Conservation (phyloP, 2,888 invertebrate genomes). For the Euphydryas editha region DNA sequence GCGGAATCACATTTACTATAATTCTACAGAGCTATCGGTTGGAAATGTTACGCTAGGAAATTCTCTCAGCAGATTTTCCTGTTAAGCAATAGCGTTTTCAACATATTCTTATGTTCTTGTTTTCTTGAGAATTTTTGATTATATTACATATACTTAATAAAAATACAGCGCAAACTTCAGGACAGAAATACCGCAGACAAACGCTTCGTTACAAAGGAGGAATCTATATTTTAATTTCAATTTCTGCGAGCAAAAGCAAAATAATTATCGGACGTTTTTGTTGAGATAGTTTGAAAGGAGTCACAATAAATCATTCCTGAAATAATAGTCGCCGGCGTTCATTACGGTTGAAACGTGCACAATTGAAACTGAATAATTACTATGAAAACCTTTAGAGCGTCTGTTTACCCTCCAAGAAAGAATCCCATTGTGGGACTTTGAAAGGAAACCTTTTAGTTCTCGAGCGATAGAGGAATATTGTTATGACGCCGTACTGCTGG, state of each 20-base stretch:
- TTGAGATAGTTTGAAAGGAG: slow-evolving; percentile 7
- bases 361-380: slow-evolving; percentile 24
- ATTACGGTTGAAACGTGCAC: slow-evolving; percentile 18
- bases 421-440: slow-evolving; percentile 27
- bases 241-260: slow-evolving; percentile 1
- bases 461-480: slow-evolving; percentile 27
- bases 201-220: too few relatives aligned
- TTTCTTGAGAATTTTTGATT: too few relatives aligned
- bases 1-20: too few relatives aligned
- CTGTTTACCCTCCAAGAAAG: slow-evolving; percentile 31
- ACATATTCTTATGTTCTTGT: too few relatives aligned
- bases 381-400: slow-evolving; percentile 19
- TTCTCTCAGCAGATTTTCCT: too few relatives aligned
- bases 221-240: background rate
- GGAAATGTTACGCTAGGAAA: too few relatives aligned
- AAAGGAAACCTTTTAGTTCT: slow-evolving; percentile 31
- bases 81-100: too few relatives aligned
- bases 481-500: slow-evolving; percentile 18
- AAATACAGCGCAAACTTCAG: too few relatives aligned
- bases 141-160: too few relatives aligned
- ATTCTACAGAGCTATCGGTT: too few relatives aligned
- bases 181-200: too few relatives aligned
- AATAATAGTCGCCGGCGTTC: slow-evolving; percentile 24
- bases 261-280: slow-evolving; percentile 6
- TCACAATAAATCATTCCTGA: slow-evolving; percentile 14